Evolutionary conservation across 64 coral and sea anemone species (phyloP).

Genomic region (Anthopleura sola): DNA sequence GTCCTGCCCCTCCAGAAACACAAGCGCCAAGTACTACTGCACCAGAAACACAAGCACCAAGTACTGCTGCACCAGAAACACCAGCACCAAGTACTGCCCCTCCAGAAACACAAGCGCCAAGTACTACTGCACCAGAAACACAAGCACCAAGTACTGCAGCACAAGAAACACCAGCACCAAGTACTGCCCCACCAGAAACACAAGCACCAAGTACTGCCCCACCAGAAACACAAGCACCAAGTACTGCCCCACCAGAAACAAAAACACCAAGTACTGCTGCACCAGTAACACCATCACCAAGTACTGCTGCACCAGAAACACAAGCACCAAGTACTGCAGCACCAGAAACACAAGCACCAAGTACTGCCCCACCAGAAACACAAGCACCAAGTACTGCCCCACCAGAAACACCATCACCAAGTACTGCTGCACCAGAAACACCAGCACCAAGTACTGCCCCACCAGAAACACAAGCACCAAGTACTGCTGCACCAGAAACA

Average conservation of each 20-base stretch:
- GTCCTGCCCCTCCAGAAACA: not conserved
- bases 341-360: no score
- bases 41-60: not conserved
- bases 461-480: no score
- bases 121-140: constrained; percentile 1
- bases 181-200: not conserved
- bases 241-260: constrained; percentile 1
- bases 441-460: no score
- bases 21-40: not conserved
- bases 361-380: no score
- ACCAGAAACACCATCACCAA: no score
- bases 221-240: not conserved
- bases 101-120: not conserved
- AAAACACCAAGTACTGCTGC: not conserved
- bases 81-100: not conserved
- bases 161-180: not conserved
- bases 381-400: no score
- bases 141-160: no score
- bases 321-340: no score
- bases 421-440: no score
- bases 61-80: not conserved
- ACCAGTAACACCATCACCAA: not conserved
- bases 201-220: not conserved
- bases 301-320: no score
- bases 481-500: no score